Base-by-base conservation (phyloP, 2,113 vertebrate species). In the Rhombomys opimus region DNA sequence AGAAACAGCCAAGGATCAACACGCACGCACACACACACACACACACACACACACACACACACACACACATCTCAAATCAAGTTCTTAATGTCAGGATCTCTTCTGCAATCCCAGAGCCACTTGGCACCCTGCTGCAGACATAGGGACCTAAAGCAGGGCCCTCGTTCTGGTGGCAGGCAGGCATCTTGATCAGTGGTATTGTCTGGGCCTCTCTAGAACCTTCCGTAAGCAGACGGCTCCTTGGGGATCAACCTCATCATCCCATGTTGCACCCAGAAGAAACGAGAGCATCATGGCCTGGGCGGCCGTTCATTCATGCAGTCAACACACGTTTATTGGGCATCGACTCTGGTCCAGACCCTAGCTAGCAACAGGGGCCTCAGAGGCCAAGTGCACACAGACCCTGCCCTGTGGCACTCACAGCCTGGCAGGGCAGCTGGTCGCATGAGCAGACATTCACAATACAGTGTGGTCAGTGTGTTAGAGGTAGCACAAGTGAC, bases 401-500 rank as follows among this genome's bases (percentile, higher is more conserved):
- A 92, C 95, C 92, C 70, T 5, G 23, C 41, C 72, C 97, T 0
- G 12, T 78, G 95, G 93, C 9, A 0, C 75, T 89, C 70, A 4
- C 5, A 5, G 87, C 95, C 94, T 81, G 85, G 82, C 68, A 67
- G 93, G 93, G 80, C 27, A 25, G 76, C 9, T 0, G 14, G 93
- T 87, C 96, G 94, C 11, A 1, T 92, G 61, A 22, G 91, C 41
- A 25, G 95, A 93, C 94, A 91, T 84, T 97, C 96, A 91, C 8
- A 50, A 94, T 86, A 95, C 96, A 94, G 96, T 97, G 95, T 95
- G 97, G 96, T 97, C 97, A 98, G 97, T 97, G 96, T 76, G 90
- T 97, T 95, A 97, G 97, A 98, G 97, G 97, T 97, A 98, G 97
- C 96, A 91, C 94, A 93, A 97, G 95, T 96, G 96, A 91, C 89